Base-by-base conservation (phyloP, 2,797 vertebrate species). In the Sebastes ruberrimus region DNA sequence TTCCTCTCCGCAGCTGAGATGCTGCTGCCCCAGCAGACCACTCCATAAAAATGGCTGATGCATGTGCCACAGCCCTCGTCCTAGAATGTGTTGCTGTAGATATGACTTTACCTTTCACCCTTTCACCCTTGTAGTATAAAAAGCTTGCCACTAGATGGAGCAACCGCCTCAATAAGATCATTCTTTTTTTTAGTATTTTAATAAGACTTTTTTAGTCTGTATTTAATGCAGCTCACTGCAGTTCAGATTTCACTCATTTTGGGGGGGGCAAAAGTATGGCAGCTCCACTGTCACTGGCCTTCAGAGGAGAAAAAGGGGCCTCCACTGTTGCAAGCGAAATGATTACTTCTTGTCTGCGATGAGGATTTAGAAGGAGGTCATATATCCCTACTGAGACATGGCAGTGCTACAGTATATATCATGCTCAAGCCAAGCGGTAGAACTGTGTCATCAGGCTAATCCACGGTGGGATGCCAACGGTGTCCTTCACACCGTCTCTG, bases 361-460 rank as follows among this genome's bases (percentile, higher is more conserved):
- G 81, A 81, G 77, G 72, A 82, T 92, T 89, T 76, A 84, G 81
- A 93, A 91, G 57, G 87, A 89, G 90, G 88, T 91, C 90, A 88
- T 23, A 71, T 84, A 71, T 84, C 69, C 76, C 86, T 81, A 49
- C 85, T 84, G 88, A 89, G 90, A 90, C 85, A 61, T 82, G 84
- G 86, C 83, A 86, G 61, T 35, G 71, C 60, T 73, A 76, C 82
- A 82, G 82, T 52, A 67, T 74, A 67, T 74, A 79, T 70, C 74
- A 67, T 25, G 59, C 78, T 81, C 84, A 85, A 80, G 86, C 90
- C 88, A 80, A 89, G 76, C 52, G 79, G 77, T 52, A 72, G 73
- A 89, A 75, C 57, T 91, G 86, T 93, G 89, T 90, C 86, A 89
- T 85, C 82, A 62, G 65, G 38, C 81, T 87, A 77, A 89, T 88